Percentiles rank a stretch among this genome's conserved stretches.
Evolutionary conservation across 1,140 invertebrate genomes (phyloP).

Genomic region (Aphis craccivora): DNA sequence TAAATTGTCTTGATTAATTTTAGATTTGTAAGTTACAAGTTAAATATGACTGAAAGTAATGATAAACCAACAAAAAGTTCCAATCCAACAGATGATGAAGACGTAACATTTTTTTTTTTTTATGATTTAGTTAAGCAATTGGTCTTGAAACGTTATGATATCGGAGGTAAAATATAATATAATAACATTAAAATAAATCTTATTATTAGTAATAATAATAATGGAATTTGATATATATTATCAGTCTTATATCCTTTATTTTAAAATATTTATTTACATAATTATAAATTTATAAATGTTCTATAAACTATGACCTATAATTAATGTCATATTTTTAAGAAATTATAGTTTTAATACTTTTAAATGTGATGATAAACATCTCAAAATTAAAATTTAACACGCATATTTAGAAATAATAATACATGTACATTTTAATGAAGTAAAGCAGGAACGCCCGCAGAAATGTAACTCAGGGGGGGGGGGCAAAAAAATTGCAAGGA

Average conservation of each 20-base stretch:
- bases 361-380: neutral
- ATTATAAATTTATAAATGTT: neutral
- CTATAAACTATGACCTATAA: too few relatives aligned
- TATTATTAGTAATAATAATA: too few relatives aligned
- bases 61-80: neutral
- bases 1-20: neutral
- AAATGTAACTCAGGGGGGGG: too few relatives aligned
- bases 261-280: neutral
- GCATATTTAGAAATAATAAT: neutral
- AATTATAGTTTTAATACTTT: neutral
- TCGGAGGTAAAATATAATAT: neutral
- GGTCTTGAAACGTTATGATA: neutral
- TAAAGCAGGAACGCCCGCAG: too few relatives aligned
- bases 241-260: too few relatives aligned
- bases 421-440: neutral
- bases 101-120: constrained; percentile 21
- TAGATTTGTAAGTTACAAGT: neutral
- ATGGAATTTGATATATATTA: too few relatives aligned
- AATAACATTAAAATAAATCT: neutral
- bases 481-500: too few relatives aligned
- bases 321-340: neutral
- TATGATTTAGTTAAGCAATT: constrained; percentile 30
- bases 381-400: neutral
- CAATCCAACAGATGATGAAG: neutral
- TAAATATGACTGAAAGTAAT: neutral